Evolutionary conservation across 2,113 vertebrate genomes (phyloP).

Genomic region (Todiramphus saurophagus): DNA sequence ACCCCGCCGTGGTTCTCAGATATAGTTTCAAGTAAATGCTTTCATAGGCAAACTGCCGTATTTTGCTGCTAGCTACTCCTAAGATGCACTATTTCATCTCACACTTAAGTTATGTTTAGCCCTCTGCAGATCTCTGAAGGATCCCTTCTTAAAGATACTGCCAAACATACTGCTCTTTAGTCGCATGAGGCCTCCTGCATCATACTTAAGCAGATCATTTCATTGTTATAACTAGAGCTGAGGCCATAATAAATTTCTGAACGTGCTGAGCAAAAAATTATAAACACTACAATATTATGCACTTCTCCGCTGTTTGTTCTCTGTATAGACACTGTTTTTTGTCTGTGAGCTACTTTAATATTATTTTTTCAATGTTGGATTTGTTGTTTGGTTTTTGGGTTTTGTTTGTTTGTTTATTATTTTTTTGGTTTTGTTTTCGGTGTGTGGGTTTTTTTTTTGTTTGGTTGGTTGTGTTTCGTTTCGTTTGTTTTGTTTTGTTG

Average conservation of each 20-base stretch:
- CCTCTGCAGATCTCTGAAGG: not conserved
- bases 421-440: too few relatives aligned
- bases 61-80: fast-evolving
- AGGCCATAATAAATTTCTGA: not conserved
- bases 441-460: too few relatives aligned
- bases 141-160: not conserved
- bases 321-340: not conserved
- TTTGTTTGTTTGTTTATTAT: too few relatives aligned
- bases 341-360: not conserved
- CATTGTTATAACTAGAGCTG: not conserved
- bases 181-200: fast-evolving
- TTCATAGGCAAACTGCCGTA: fast-evolving
- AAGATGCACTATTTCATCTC: fast-evolving
- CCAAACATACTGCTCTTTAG: not conserved
- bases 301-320: not conserved
- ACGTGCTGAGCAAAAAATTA: not conserved
- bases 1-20: not conserved
- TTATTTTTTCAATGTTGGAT: not conserved
- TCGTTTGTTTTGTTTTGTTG: too few relatives aligned
- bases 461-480: too few relatives aligned
- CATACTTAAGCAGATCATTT: not conserved
- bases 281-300: not conserved
- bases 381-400: too few relatives aligned
- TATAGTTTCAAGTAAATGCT: not conserved
- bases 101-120: fast-evolving